Conservation (phyloP, 2,113 vertebrate species). For the Syngnathus floridae region DNA sequence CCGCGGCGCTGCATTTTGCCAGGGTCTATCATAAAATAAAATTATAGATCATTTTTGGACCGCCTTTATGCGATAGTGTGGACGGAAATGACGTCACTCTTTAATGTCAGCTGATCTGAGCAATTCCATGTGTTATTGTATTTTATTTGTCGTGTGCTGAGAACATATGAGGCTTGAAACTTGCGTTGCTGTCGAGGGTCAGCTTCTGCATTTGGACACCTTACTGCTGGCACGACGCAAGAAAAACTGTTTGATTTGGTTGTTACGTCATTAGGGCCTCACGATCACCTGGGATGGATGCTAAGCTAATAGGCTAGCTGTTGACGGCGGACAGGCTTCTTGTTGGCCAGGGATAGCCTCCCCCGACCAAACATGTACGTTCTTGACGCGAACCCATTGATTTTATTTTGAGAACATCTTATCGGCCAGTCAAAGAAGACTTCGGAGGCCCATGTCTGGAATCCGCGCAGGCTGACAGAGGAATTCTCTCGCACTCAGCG, state of each 20-base stretch:
- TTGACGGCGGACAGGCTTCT: background rate
- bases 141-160: background rate
- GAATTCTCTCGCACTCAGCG: background rate
- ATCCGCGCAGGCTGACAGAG: background rate
- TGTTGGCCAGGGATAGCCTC: background rate
- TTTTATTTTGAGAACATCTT: too few relatives aligned
- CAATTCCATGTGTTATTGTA: background rate
- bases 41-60: too few relatives aligned
- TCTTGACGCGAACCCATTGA: background rate
- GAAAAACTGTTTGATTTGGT: background rate
- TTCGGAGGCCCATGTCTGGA: background rate
- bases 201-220: background rate
- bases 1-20: too few relatives aligned
- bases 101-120: background rate
- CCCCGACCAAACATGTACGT: background rate
- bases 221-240: background rate
- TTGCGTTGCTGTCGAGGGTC: background rate
- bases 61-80: background rate
- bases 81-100: background rate
- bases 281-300: conserved; percentile 11
- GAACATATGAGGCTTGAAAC: background rate
- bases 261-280: conserved; percentile 15
- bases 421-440: too few relatives aligned
- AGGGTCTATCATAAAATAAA: too few relatives aligned
- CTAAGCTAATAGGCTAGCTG: conserved; percentile 42